phyloP scores from a whole-genome alignment of 2,113 vertebrate species.

The Sitta europaea region DNA sequence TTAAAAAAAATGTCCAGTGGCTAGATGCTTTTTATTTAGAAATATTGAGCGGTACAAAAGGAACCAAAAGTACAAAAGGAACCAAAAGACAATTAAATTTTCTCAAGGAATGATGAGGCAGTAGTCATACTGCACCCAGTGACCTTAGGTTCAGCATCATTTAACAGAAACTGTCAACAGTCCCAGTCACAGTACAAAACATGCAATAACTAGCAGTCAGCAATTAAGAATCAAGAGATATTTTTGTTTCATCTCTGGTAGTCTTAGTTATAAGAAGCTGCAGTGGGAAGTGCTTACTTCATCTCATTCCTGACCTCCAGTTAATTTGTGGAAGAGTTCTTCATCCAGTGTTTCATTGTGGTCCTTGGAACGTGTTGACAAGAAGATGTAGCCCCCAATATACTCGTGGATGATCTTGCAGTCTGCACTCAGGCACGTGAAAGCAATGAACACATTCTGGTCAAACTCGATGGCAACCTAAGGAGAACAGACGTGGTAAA shows the following conservation, averaged over 20 bases:
- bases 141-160: not conserved
- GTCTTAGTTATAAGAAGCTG: not conserved
- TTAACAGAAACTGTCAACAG: not conserved
- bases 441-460: slow-evolving; percentile 87
- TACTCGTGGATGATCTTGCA: slow-evolving; percentile 96
- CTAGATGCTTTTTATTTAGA: not conserved
- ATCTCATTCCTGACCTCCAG: slow-evolving; percentile 89
- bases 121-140: not conserved
- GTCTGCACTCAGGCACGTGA: slow-evolving; percentile 88
- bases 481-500: not conserved
- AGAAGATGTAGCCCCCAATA: slow-evolving; percentile 97
- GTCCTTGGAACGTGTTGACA: slow-evolving; percentile 95
- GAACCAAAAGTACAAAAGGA: no score
- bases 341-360: slow-evolving; percentile 95
- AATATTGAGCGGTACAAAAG: not conserved
- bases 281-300: not conserved
- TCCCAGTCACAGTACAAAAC: not conserved
- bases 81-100: not conserved
- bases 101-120: not conserved
- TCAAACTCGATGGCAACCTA: slow-evolving; percentile 96
- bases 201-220: not conserved
- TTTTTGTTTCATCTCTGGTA: not conserved
- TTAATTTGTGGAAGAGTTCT: slow-evolving; percentile 96
- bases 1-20: not conserved
- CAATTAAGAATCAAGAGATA: not conserved